Percentiles rank a stretch among this genome's conserved stretches.
phyloP scores from a whole-genome alignment of 2,888 invertebrate species.

The Harpalus rubripes region DNA sequence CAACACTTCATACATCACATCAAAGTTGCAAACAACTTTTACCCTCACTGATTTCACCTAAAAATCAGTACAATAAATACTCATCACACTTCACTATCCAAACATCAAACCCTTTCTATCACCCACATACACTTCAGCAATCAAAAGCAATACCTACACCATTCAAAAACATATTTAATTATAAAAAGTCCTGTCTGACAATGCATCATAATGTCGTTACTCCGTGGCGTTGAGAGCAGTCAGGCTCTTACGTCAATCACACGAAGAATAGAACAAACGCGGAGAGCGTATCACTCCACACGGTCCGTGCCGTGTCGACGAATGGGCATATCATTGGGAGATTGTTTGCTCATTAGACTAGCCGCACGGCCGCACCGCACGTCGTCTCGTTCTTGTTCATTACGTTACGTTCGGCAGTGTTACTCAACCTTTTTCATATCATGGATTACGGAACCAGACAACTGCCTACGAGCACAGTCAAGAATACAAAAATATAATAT shows the following conservation, averaged over 20 bases:
- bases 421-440: not conserved
- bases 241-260: constrained; percentile 52
- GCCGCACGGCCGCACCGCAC: not conserved
- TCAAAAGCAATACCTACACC: constrained; percentile 43
- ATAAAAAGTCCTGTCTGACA: constrained; percentile 41
- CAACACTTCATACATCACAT: not conserved
- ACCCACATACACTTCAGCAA: constrained; percentile 44
- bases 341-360: constrained; percentile 58
- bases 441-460: not conserved
- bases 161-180: constrained; percentile 53
- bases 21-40: not conserved
- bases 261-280: constrained; percentile 39
- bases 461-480: too few relatives aligned
- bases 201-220: constrained; percentile 40
- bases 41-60: not conserved
- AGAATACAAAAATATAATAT: too few relatives aligned
- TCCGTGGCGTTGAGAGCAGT: not conserved
- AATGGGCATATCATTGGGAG: constrained; percentile 56
- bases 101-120: constrained; percentile 37
- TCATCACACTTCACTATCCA: constrained; percentile 17
- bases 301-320: not conserved
- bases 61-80: constrained; percentile 33
- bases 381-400: constrained; percentile 1
- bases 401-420: not conserved
- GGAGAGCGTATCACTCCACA: constrained; percentile 27